Evolutionary conservation across 2,888 invertebrate species (phyloP).

Genomic region (Vannuccia rotundouncinata): DNA sequence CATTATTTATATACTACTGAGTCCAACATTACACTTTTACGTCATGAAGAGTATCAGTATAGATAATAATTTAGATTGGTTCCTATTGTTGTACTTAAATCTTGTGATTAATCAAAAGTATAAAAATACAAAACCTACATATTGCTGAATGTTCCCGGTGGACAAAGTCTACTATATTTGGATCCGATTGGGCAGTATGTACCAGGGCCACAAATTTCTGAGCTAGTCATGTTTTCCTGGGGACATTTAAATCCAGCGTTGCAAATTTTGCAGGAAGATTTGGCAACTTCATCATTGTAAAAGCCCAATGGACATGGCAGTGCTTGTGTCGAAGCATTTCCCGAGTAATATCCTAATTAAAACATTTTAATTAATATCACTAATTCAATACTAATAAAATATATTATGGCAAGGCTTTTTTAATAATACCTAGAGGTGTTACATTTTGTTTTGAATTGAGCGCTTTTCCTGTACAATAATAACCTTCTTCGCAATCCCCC

Average conservation of each 20-base stretch:
- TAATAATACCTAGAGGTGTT: constrained; percentile 45
- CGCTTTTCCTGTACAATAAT: constrained; percentile 45
- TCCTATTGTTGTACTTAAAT: too few species aligned
- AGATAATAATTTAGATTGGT: too few species aligned
- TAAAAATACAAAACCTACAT: too few species aligned
- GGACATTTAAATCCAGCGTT: constrained; percentile 52
- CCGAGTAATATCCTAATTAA: constrained; percentile 48
- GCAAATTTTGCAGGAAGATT: constrained; percentile 48
- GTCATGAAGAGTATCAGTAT: too few species aligned
- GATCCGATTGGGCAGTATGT: constrained; percentile 51
- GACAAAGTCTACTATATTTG: constrained; percentile 48
- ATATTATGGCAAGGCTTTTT: neutral
- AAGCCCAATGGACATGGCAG: constrained; percentile 45
- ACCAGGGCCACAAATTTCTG: constrained; percentile 48
- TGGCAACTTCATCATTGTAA: constrained; percentile 50
- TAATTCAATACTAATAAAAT: neutral
- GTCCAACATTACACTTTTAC: too few species aligned
- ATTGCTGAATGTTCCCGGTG: constrained; percentile 51
- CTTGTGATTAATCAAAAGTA: too few species aligned
- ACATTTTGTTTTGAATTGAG: constrained; percentile 45
- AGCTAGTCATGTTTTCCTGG: constrained; percentile 43
- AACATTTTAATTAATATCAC: neutral
- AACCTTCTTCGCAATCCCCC: constrained; percentile 49
- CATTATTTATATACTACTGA: too few species aligned
- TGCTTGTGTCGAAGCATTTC: constrained; percentile 45